phyloP scores from a whole-genome alignment of 2,888 invertebrate genomes.

The Acleris sparsana region DNA sequence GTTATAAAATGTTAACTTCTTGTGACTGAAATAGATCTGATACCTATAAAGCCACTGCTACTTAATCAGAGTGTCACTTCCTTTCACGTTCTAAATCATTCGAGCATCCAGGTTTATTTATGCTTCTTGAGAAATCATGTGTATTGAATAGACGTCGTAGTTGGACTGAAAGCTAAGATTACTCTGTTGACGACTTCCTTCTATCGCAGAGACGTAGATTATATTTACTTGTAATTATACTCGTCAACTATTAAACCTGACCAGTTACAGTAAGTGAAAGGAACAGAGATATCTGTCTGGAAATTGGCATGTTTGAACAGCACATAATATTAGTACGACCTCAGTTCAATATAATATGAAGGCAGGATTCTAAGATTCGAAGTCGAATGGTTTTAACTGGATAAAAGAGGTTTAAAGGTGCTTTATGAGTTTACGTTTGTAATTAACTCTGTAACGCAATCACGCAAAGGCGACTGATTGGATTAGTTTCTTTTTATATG shows the following conservation, averaged over 20 bases:
- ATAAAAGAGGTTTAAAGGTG: too few relatives aligned
- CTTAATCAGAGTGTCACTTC: conserved; percentile 36
- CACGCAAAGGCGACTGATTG: too few relatives aligned
- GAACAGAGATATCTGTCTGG: too few relatives aligned
- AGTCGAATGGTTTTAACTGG: too few relatives aligned
- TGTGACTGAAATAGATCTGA: conserved; percentile 59
- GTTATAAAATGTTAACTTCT: conserved; percentile 67
- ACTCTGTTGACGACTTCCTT: neutral
- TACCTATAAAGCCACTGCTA: conserved; percentile 39
- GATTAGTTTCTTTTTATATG: too few relatives aligned
- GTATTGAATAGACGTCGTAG: neutral
- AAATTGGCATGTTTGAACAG: too few relatives aligned
- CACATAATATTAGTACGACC: too few relatives aligned
- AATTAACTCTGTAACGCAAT: too few relatives aligned
- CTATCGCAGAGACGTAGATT: neutral
- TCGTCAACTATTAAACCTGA: neutral
- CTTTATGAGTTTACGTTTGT: too few relatives aligned
- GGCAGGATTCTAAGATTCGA: too few relatives aligned
- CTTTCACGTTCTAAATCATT: conserved; percentile 31
- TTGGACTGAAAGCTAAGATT: neutral
- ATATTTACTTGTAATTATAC: neutral
- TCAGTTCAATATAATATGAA: too few relatives aligned
- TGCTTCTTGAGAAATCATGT: neutral
- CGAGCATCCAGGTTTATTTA: conserved; percentile 13
- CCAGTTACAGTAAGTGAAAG: too few relatives aligned